Evolutionary conservation across 2,113 vertebrate genomes (phyloP).

Genomic region (Asarcornis scutulata): DNA sequence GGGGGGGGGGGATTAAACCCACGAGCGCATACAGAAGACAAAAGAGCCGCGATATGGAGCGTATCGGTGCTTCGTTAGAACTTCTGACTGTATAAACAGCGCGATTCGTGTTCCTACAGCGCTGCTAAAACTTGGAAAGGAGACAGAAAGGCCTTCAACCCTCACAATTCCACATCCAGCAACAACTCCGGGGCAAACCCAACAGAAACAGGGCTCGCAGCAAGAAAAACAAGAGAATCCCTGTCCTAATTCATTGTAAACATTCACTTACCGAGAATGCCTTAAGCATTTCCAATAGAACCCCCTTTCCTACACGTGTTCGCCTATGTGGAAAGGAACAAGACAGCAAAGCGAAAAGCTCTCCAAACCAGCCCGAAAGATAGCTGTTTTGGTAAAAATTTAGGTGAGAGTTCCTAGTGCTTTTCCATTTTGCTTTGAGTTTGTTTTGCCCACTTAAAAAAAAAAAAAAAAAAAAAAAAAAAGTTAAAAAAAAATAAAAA

Average conservation of each 20-base stretch:
- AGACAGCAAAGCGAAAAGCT: not conserved
- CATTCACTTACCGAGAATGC: constrained; percentile 32
- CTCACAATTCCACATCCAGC: not conserved
- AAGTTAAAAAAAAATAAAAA: not conserved
- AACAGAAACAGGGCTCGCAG: not conserved
- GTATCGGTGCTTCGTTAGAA: constrained; percentile 16
- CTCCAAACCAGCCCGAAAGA: not conserved
- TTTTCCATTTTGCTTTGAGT: not conserved
- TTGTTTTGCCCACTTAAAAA: not conserved
- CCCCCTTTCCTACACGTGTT: not conserved
- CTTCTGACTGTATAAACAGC: constrained; percentile 1
- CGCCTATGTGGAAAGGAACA: not conserved
- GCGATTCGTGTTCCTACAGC: not conserved
- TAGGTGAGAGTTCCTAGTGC: not conserved
- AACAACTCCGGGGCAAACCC: not conserved
- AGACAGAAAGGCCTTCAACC: constrained; percentile 29
- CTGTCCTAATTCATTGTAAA: not conserved
- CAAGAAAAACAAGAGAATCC: not conserved
- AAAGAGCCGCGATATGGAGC: constrained; percentile 34
- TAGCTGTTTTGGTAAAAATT: not conserved
- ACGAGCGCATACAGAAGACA: constrained; percentile 38
- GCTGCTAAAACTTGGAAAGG: not conserved
- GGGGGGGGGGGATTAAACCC: not conserved
- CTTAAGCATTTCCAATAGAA: constrained; percentile 20
- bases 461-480: not conserved